A percentile compares a stretch with the other conserved stretches of the same genome.
Evolutionary conservation across 2,797 vertebrate genomes (phyloP).

Genomic region (Bradypus variegatus): DNA sequence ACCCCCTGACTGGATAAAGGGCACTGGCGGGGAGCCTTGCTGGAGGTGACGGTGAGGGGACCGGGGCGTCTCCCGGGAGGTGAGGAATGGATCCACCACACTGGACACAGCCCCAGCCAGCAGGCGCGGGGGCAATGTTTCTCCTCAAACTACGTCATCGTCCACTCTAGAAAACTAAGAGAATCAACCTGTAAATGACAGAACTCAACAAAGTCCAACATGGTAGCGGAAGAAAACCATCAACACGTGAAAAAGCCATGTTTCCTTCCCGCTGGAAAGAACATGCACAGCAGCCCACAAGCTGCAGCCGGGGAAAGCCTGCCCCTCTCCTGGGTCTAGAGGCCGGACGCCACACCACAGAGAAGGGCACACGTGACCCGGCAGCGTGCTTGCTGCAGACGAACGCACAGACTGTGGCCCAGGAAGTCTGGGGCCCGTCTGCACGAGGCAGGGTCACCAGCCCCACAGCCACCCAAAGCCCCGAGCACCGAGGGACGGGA

Average conservation of each 20-base stretch:
- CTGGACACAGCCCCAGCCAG: accelerated
- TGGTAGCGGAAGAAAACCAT: neutral
- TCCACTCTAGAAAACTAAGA: neutral
- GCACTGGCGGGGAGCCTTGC: neutral
- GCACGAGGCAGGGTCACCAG: accelerated
- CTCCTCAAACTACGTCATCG: neutral
- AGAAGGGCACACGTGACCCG: neutral
- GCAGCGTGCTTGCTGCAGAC: accelerated
- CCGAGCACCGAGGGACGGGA: too few species aligned
- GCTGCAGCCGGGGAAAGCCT: neutral
- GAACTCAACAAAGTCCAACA: neutral
- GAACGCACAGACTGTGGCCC: too few species aligned
- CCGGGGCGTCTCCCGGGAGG: neutral
- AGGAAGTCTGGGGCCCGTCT: accelerated
- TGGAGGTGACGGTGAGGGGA: accelerated
- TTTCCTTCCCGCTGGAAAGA: neutral
- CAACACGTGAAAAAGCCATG: neutral
- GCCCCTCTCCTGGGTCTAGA: neutral
- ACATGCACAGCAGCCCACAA: neutral
- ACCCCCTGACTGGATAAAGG: neutral
- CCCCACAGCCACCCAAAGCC: accelerated
- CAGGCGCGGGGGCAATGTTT: too few species aligned
- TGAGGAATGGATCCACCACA: neutral
- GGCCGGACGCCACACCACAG: neutral
- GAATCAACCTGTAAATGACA: neutral